A percentile compares a stretch with the other conserved stretches of the same genome.
Conservation (phyloP, 1,140 invertebrate genomes). For the Penaeus japonicus region DNA sequence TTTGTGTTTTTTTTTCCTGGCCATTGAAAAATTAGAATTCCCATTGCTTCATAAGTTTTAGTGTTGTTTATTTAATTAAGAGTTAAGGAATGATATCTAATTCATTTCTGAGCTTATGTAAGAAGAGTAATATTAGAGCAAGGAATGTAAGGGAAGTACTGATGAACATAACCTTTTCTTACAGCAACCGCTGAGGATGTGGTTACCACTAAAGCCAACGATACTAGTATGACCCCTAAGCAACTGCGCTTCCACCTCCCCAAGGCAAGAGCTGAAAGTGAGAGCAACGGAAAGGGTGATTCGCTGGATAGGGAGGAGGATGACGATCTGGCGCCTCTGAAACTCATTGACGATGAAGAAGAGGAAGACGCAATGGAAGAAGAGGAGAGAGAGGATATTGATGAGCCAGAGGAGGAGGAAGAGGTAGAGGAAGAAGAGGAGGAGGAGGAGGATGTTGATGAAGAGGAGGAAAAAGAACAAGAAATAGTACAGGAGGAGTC, state of each 20-base stretch:
- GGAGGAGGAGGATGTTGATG: too few species aligned
- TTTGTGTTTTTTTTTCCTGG: too few species aligned
- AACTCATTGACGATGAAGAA: neutral
- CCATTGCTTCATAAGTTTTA: too few species aligned
- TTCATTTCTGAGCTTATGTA: too few species aligned
- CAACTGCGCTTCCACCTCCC: conserved; percentile 46
- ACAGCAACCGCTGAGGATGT: neutral
- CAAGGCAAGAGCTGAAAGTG: neutral
- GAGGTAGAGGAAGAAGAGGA: neutral
- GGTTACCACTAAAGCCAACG: neutral
- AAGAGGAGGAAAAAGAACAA: too few species aligned
- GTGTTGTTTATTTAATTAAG: too few species aligned
- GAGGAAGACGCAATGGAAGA: neutral
- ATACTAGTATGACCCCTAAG: conserved; percentile 38
- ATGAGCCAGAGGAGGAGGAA: too few species aligned
- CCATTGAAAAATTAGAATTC: too few species aligned
- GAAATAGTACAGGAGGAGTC: neutral
- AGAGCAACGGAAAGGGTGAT: neutral
- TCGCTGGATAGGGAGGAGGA: neutral
- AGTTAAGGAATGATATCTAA: too few species aligned
- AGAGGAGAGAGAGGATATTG: too few species aligned
- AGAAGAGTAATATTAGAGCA: too few species aligned
- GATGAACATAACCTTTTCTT: neutral
- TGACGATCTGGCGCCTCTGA: neutral
- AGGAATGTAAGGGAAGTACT: too few species aligned